Evolutionary conservation across 2,113 vertebrate species (phyloP).

Genomic region (Struthidea cinerea): DNA sequence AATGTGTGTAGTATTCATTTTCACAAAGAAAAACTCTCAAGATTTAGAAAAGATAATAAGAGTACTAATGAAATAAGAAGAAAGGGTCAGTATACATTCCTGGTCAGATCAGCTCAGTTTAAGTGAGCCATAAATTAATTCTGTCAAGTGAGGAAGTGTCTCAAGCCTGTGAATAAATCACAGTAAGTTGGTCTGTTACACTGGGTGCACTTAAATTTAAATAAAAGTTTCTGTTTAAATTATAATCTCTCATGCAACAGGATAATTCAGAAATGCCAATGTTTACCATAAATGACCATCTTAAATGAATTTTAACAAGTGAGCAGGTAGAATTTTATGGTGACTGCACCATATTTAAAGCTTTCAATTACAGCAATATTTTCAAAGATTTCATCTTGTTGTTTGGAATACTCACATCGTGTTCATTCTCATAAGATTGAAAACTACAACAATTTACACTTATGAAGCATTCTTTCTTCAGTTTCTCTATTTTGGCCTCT

Average conservation of each 20-base stretch:
- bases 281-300: neutral
- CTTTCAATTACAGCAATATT: neutral
- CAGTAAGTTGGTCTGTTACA: neutral
- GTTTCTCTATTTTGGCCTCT: neutral
- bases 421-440: neutral
- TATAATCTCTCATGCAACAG: neutral
- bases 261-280: neutral
- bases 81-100: neutral
- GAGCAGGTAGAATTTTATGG: neutral
- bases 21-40: neutral
- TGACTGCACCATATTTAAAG: neutral
- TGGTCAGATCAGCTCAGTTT: neutral
- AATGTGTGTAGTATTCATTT: neutral
- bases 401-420: neutral
- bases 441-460: neutral
- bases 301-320: neutral
- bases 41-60: neutral
- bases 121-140: neutral
- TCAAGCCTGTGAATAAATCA: neutral
- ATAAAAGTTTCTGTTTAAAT: neutral
- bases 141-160: neutral
- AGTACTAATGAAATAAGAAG: neutral
- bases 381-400: neutral
- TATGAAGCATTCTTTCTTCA: neutral
- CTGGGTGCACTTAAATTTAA: neutral